A percentile compares a stretch with the other conserved stretches of the same genome.
Evolutionary conservation across 2,797 vertebrate species (phyloP).

Genomic region (Chiloscyllium punctatum): DNA sequence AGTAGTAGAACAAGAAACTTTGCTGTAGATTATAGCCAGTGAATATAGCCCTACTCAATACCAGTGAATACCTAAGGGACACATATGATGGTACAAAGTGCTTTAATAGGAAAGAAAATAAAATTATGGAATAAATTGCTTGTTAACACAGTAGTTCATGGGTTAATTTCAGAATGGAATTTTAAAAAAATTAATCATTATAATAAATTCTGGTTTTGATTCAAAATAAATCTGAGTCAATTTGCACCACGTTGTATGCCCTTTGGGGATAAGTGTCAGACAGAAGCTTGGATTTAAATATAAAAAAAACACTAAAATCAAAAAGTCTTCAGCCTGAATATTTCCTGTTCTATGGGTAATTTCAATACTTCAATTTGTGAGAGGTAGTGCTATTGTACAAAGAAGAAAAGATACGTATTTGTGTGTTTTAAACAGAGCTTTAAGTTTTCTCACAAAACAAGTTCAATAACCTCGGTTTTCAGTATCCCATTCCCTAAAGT

Average conservation of each 20-base stretch:
- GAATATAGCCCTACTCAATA: neutral
- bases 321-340: neutral
- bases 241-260: too few species aligned
- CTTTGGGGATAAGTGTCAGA: too few species aligned
- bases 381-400: neutral
- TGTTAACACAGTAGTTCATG: neutral
- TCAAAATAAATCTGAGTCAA: too few species aligned
- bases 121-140: neutral
- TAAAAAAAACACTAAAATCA: neutral
- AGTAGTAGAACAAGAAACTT: neutral
- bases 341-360: neutral
- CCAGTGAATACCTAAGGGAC: neutral
- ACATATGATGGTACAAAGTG: neutral
- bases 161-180: neutral
- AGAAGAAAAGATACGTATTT: neutral
- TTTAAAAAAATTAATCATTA: neutral
- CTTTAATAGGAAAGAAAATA: neutral
- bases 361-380: neutral
- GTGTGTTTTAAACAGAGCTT: neutral
- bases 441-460: neutral
- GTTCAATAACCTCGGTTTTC: constrained; percentile 8
- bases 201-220: neutral
- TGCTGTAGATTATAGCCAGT: neutral
- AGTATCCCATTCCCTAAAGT: neutral
- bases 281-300: too few species aligned